phyloP scores from a whole-genome alignment of 2,797 vertebrate genomes.

The Danio jaintianensis region DNA sequence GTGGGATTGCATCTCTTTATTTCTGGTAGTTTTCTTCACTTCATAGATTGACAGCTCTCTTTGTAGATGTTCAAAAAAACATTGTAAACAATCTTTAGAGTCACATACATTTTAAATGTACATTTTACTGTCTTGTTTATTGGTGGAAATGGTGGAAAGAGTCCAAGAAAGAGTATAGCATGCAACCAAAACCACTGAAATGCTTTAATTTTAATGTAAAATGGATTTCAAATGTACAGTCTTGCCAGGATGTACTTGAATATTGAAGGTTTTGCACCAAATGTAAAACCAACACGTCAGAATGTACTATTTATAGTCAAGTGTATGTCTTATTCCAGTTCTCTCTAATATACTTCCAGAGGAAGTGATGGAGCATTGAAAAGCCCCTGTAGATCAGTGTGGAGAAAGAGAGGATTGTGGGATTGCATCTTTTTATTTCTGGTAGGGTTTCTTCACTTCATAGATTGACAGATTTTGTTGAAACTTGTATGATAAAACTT shows the following conservation, averaged over 20 bases:
- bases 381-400: neutral
- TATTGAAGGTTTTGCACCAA: constrained; percentile 1
- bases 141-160: too few relatives aligned
- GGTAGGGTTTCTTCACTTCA: neutral
- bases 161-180: neutral
- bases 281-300: too few relatives aligned
- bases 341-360: neutral
- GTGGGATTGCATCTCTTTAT: constrained; percentile 10
- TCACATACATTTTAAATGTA: neutral
- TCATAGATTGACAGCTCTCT: neutral
- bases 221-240: neutral
- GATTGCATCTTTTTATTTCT: constrained; percentile 9
- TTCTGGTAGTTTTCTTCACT: neutral
- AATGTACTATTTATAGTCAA: too few relatives aligned
- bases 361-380: neutral
- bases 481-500: neutral
- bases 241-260: neutral
- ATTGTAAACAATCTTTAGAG: neutral
- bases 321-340: neutral
- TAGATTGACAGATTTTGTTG: neutral
- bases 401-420: neutral
- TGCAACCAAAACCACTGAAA: neutral
- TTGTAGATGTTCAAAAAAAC: neutral
- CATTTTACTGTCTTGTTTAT: too few relatives aligned
- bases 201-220: neutral